Evolutionary conservation across 2,888 invertebrate genomes (phyloP).

Genomic region (Folsomia candida): DNA sequence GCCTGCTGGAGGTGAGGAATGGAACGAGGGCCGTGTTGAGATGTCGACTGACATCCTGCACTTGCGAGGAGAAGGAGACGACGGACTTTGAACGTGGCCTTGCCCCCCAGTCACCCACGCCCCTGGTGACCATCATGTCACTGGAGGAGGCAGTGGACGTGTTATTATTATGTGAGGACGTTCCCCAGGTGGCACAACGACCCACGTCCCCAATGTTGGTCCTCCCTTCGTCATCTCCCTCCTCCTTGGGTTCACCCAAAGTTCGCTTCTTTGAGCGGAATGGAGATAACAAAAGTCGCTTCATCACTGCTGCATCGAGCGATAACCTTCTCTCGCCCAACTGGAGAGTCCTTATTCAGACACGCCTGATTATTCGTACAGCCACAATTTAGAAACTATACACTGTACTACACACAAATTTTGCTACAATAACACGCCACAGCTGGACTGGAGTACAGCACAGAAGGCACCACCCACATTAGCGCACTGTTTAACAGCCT

Average conservation of each 20-base stretch:
- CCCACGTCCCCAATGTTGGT: constrained; percentile 12
- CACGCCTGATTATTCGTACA: too few species aligned
- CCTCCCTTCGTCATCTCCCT: neutral
- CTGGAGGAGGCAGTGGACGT: neutral
- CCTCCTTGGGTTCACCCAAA: neutral
- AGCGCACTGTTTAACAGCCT: too few species aligned
- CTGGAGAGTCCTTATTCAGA: too few species aligned
- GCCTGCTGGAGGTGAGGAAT: neutral
- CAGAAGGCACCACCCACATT: too few species aligned
- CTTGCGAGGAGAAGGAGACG: neutral
- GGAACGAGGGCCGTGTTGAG: constrained; percentile 34
- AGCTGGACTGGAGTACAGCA: too few species aligned
- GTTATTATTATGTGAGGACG: too few species aligned
- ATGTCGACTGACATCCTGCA: constrained; percentile 37
- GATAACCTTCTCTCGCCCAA: too few species aligned
- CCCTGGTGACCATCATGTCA: neutral
- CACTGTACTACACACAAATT: too few species aligned
- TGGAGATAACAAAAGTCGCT: neutral
- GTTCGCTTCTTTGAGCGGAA: neutral
- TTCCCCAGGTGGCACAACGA: constrained; percentile 27
- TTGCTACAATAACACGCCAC: too few species aligned
- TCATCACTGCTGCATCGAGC: too few species aligned
- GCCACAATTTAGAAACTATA: too few species aligned
- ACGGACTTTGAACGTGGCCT: neutral
- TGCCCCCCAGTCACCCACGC: neutral